Conservation (phyloP, 2,797 vertebrate species). For the Sorex maritimensis region DNA sequence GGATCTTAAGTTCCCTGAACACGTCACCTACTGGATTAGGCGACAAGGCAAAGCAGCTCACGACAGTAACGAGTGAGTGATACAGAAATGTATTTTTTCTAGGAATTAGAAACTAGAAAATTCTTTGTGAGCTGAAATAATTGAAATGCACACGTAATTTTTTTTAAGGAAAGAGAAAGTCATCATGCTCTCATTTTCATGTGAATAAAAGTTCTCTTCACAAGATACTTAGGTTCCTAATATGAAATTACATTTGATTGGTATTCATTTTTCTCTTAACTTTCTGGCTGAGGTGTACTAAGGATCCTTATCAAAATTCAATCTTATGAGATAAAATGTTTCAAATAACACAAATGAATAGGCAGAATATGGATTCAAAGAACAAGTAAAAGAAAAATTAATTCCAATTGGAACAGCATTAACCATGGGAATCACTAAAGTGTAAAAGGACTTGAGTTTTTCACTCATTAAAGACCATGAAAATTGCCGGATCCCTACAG, state of each 20-base stretch:
- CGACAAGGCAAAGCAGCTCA: background rate
- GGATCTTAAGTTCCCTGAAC: background rate
- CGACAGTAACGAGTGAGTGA: background rate
- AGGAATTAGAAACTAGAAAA: conserved; percentile 1
- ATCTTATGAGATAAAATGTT: conserved; percentile 26
- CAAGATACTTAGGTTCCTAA: background rate
- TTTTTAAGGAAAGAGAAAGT: background rate
- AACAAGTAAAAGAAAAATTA: conserved; percentile 33
- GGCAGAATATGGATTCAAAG: conserved; percentile 20
- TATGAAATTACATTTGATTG: conserved; percentile 45
- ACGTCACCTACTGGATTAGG: background rate
- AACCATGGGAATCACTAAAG: background rate
- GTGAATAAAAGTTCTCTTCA: conserved; percentile 41
- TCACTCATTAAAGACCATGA: conserved; percentile 43
- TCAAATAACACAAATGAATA: conserved; percentile 6
- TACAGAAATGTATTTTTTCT: background rate
- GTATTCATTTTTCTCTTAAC: background rate
- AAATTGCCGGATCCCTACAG: conserved; percentile 19
- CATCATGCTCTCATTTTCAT: conserved; percentile 12
- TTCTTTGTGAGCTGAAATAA: conserved; percentile 3
- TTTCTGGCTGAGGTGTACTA: conserved; percentile 37
- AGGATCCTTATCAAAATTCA: conserved; percentile 8
- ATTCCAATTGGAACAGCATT: conserved; percentile 7
- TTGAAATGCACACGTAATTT: background rate
- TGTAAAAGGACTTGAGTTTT: conserved; percentile 39